Conservation (phyloP, 30 jellyfish, hydroid and myxozoan species). For the Aurelia sp. region DNA sequence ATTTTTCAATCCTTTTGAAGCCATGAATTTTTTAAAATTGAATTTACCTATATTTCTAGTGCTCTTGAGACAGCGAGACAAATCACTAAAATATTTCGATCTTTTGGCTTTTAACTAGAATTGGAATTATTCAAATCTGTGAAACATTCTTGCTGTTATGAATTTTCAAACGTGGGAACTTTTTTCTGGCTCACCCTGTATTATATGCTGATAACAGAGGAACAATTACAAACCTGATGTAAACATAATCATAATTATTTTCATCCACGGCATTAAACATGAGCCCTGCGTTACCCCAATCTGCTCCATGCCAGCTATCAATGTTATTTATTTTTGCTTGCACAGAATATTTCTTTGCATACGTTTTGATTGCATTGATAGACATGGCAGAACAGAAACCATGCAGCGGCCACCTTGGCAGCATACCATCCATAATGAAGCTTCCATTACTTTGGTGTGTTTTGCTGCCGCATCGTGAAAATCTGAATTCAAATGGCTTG, state of each 20-base stretch:
- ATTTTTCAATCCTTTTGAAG: too few species aligned
- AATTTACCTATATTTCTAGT: too few species aligned
- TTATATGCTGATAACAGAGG: neutral
- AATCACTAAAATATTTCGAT: too few species aligned
- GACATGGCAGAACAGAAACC: conserved; percentile 66
- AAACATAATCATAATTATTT: conserved; percentile 62
- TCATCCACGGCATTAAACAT: conserved; percentile 71
- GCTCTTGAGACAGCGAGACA: too few species aligned
- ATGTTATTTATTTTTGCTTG: conserved; percentile 55
- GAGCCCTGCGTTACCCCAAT: conserved; percentile 79
- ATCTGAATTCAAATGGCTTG: conserved; percentile 60
- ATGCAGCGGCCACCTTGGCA: conserved; percentile 42
- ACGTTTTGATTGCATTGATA: conserved; percentile 10
- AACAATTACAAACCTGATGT: conserved; percentile 57
- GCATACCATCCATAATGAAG: conserved; percentile 71
- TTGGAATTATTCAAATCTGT: too few species aligned
- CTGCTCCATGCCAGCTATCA: conserved; percentile 86
- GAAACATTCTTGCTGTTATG: too few species aligned
- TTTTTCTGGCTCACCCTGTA: too few species aligned
- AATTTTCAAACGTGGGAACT: too few species aligned
- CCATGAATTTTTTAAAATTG: too few species aligned
- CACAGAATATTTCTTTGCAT: conserved; percentile 23
- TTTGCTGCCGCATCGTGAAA: conserved; percentile 68
- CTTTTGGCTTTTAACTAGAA: too few species aligned
- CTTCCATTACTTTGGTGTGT: conserved; percentile 76